Percentiles rank a stretch among this genome's conserved stretches.
Conservation (phyloP, 2,113 vertebrate species). For the Cephalopholis sonnerati region DNA sequence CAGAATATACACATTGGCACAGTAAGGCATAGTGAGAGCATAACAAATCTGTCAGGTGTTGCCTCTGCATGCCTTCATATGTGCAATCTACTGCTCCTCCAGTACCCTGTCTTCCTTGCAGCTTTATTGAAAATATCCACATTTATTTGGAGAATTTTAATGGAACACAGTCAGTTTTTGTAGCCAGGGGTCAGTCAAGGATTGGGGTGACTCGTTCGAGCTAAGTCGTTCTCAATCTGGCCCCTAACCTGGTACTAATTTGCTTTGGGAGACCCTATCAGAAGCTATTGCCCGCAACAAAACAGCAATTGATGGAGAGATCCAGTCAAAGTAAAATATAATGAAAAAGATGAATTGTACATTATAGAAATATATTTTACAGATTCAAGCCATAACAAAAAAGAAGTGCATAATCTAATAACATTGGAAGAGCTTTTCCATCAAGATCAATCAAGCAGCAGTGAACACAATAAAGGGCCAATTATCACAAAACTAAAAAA, state of each 20-base stretch:
- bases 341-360: not conserved
- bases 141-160: not conserved
- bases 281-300: not conserved
- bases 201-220: not conserved
- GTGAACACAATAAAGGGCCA: not conserved
- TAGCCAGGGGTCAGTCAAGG: not conserved
- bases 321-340: not conserved
- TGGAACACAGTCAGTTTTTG: not conserved
- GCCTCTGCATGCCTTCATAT: not conserved
- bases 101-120: not conserved
- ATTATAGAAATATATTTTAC: not conserved
- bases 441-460: not conserved
- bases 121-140: constrained; percentile 10
- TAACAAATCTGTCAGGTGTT: constrained; percentile 6
- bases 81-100: not conserved
- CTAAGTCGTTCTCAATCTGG: not conserved
- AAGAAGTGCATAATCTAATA: no score
- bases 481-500: no score
- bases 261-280: not conserved
- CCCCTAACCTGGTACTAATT: constrained; percentile 5
- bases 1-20: not conserved
- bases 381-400: no score
- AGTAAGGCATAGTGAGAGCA: not conserved
- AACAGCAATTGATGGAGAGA: not conserved
- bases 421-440: not conserved